phyloP scores from a whole-genome alignment of 2,113 vertebrate genomes.

The Tretioscincus oriximinensis region DNA sequence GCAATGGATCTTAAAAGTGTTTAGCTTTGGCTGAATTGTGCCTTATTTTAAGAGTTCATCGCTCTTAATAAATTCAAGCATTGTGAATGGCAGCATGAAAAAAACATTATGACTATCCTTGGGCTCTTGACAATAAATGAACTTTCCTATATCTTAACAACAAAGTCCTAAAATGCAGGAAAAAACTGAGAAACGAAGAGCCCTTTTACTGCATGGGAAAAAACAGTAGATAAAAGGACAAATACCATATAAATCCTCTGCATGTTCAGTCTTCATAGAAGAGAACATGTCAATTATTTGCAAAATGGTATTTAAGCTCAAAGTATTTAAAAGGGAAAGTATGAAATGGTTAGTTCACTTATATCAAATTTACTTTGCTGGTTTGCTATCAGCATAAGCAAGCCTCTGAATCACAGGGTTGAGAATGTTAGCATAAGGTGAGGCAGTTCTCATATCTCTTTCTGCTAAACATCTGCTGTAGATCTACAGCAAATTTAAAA shows the following conservation, averaged over 20 bases:
- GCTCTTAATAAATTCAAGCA: conserved; percentile 23
- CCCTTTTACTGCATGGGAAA: conserved; percentile 5
- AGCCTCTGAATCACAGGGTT: too few species aligned
- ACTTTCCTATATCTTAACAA: not conserved
- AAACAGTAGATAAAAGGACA: not conserved
- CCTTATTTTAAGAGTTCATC: not conserved
- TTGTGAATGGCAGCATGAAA: conserved; percentile 31
- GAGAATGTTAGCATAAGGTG: too few species aligned
- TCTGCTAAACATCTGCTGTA: too few species aligned
- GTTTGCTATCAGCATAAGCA: not conserved
- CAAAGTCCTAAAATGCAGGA: not conserved
- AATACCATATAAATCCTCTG: conserved; percentile 7
- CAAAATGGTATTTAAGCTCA: conserved; percentile 1
- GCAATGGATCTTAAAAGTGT: not conserved
- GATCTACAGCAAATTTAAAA: too few species aligned
- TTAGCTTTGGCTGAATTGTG: conserved; percentile 22
- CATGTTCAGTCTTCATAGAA: conserved; percentile 13
- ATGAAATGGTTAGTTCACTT: not conserved
- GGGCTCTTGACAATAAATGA: conserved; percentile 32
- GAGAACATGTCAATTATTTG: conserved; percentile 27
- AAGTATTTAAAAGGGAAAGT: conserved; percentile 12
- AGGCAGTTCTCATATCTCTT: too few species aligned
- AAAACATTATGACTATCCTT: not conserved
- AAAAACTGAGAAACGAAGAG: conserved; percentile 8
- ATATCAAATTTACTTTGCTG: not conserved